Conservation (phyloP, 1,140 invertebrate species). For the Lucilia sericata region DNA sequence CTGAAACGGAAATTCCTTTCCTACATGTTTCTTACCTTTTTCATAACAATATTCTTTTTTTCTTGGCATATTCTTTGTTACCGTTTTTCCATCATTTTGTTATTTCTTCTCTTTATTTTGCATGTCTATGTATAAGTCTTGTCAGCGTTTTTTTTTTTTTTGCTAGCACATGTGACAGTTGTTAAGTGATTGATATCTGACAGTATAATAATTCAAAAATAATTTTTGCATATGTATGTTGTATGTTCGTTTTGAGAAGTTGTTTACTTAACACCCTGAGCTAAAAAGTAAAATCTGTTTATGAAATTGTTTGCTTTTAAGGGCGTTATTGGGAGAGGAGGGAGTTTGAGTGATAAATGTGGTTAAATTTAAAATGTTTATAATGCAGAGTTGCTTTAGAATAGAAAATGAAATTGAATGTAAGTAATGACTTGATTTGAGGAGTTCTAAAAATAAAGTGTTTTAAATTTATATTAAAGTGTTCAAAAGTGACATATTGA, state of each 20-base stretch:
- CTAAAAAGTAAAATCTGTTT: not conserved
- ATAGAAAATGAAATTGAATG: not conserved
- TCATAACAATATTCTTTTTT: not conserved
- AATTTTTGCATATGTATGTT: constrained; percentile 7
- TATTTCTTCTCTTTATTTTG: not conserved
- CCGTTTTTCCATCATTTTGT: too few species aligned
- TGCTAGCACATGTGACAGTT: constrained; percentile 37
- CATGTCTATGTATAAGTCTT: not conserved
- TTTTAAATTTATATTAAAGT: not conserved
- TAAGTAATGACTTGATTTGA: not conserved
- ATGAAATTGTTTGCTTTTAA: not conserved
- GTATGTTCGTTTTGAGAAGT: not conserved
- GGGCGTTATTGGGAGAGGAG: too few species aligned
- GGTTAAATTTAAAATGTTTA: not conserved
- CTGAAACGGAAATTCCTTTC: too few species aligned
- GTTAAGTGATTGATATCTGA: constrained; percentile 40
- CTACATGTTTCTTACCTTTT: not conserved
- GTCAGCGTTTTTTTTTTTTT: not conserved
- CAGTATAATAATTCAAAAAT: constrained; percentile 40
- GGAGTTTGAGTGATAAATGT: not conserved
- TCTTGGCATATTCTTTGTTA: constrained; percentile 20
- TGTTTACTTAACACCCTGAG: not conserved
- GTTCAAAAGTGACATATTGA: too few species aligned
- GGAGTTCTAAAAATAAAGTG: not conserved
- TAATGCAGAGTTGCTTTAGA: not conserved